phyloP scores from a whole-genome alignment of 2,113 vertebrate genomes.

The Hiodon alosoides region DNA sequence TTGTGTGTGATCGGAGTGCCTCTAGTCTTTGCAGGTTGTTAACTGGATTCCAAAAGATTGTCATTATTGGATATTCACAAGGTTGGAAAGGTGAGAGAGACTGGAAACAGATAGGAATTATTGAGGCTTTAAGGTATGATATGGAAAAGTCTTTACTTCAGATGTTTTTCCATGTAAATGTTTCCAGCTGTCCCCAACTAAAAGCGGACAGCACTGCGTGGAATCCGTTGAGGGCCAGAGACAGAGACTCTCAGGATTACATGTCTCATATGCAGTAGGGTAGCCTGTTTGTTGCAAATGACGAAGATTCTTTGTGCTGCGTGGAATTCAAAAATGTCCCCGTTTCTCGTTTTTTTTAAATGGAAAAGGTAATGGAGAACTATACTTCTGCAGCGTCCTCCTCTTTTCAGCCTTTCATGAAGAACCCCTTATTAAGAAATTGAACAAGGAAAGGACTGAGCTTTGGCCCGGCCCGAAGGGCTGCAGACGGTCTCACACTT shows the following conservation, averaged over 20 bases:
- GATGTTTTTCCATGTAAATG: not conserved
- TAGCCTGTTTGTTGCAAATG: not conserved
- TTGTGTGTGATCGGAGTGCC: no score
- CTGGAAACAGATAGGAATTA: no score
- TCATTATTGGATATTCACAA: no score
- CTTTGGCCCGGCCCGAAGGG: slow-evolving; percentile 65
- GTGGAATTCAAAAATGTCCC: slow-evolving; percentile 22
- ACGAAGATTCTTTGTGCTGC: slow-evolving; percentile 8
- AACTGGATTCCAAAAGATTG: no score
- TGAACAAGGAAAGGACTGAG: slow-evolving; percentile 77
- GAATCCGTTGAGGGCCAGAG: not conserved
- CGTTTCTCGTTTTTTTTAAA: slow-evolving; percentile 37
- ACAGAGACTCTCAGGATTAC: no score
- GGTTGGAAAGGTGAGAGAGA: no score
- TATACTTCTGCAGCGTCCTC: slow-evolving; percentile 94
- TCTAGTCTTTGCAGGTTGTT: no score
- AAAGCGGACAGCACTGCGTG: not conserved
- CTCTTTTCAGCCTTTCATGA: slow-evolving; percentile 97
- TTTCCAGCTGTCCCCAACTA: not conserved
- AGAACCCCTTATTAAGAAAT: slow-evolving; percentile 97
- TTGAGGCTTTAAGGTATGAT: no score
- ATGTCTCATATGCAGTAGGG: no score
- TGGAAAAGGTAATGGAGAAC: slow-evolving; percentile 79
- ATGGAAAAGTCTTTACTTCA: no score
- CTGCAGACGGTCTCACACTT: slow-evolving; percentile 57